Percentiles rank a stretch among this genome's conserved stretches.
Evolutionary conservation across 1,140 invertebrate genomes (phyloP).

Genomic region (Berghia stephanieae): DNA sequence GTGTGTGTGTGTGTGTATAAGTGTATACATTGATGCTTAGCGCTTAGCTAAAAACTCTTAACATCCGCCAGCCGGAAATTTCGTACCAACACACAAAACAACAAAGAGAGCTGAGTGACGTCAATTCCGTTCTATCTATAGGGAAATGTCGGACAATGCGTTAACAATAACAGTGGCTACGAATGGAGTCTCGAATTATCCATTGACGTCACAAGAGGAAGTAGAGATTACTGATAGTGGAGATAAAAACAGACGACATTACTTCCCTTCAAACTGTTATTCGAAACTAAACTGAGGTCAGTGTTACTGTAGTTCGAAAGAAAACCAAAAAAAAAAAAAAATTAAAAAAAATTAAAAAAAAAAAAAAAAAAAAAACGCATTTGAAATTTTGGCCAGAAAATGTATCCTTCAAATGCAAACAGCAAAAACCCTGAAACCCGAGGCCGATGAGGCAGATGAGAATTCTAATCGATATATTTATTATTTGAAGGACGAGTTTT

Average conservation of each 20-base stretch:
- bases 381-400: neutral
- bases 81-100: neutral
- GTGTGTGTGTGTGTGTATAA: no score
- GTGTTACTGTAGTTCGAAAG: no score
- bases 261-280: neutral
- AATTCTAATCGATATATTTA: neutral
- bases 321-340: neutral
- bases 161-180: neutral
- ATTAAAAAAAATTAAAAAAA: neutral
- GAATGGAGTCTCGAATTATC: neutral
- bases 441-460: neutral
- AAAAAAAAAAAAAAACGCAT: neutral
- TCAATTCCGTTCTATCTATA: no score
- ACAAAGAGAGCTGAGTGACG: no score
- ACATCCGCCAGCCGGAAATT: no score
- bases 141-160: neutral
- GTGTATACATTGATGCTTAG: no score
- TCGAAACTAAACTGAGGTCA: neutral
- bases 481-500: neutral
- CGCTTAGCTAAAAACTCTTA: no score
- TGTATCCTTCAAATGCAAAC: neutral
- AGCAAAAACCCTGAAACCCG: neutral
- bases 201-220: neutral
- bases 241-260: neutral
- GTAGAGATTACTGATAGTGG: no score